Conservation (phyloP, 2,797 vertebrate genomes). For the Clarias platycephalus region DNA sequence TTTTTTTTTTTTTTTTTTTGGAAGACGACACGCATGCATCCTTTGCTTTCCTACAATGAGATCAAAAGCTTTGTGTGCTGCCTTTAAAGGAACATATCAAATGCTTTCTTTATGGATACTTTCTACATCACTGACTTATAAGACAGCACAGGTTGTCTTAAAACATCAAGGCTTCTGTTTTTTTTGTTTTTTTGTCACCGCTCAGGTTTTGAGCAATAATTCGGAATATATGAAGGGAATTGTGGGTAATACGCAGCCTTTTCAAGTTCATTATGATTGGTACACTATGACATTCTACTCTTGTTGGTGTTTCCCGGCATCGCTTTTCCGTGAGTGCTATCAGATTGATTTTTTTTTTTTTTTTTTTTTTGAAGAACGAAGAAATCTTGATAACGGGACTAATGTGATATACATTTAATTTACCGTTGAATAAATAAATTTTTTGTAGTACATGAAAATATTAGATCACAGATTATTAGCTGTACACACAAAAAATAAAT, state of each 20-base stretch:
- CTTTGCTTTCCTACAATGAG: not conserved
- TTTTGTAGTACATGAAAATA: not conserved
- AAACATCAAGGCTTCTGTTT: not conserved
- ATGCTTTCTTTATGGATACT: too few species aligned
- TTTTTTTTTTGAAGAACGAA: not conserved
- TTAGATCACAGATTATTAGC: not conserved
- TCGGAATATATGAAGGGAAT: not conserved
- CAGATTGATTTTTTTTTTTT: not conserved
- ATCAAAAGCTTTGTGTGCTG: not conserved
- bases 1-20: too few species aligned
- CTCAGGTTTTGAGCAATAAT: slow-evolving; percentile 13
- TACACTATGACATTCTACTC: not conserved
- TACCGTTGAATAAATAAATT: not conserved
- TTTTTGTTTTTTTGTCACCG: not conserved
- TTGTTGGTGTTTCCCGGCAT: not conserved
- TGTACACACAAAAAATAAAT: not conserved
- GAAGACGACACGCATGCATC: not conserved
- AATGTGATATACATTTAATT: not conserved
- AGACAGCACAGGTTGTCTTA: not conserved
- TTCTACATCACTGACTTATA: not conserved
- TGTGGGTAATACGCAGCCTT: not conserved
- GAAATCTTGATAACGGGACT: not conserved
- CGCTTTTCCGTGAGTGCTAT: not conserved
- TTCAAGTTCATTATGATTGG: slow-evolving; percentile 6
- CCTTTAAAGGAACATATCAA: not conserved